phyloP scores from a whole-genome alignment of 1,140 invertebrate species.

The Polypedilum pembai region DNA sequence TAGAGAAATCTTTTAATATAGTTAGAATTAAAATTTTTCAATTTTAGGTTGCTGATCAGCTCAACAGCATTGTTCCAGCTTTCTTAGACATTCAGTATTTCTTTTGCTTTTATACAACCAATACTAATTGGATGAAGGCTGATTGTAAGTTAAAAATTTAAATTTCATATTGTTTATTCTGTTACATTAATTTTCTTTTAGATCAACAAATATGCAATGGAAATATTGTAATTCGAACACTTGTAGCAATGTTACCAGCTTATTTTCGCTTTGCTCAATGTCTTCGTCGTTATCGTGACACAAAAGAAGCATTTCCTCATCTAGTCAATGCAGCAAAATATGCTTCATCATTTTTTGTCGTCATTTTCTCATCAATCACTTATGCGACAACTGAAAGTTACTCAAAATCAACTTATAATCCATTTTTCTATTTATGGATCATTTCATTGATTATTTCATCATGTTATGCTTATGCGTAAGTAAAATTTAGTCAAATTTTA shows the following conservation, averaged over 20 bases:
- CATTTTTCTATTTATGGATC: slow-evolving; percentile 77
- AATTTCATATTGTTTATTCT: not conserved
- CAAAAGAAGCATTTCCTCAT: slow-evolving; percentile 87
- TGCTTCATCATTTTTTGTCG: slow-evolving; percentile 43
- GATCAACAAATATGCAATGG: slow-evolving; percentile 54
- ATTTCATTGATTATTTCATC: slow-evolving; percentile 70
- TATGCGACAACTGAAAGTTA: slow-evolving; percentile 47
- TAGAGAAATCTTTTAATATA: no score
- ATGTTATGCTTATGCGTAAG: slow-evolving; percentile 62
- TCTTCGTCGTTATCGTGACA: slow-evolving; percentile 83
- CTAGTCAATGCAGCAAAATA: slow-evolving; percentile 74
- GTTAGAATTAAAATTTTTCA: not conserved
- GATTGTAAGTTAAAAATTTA: slow-evolving; percentile 43
- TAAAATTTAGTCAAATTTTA: not conserved
- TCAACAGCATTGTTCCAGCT: slow-evolving; percentile 86
- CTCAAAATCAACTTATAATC: slow-evolving; percentile 56
- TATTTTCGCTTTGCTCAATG: slow-evolving; percentile 98
- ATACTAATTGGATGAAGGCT: slow-evolving; percentile 59
- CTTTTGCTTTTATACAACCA: slow-evolving; percentile 70
- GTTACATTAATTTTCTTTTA: slow-evolving; percentile 33
- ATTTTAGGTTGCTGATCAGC: slow-evolving; percentile 78
- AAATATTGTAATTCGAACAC: slow-evolving; percentile 56
- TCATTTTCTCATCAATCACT: slow-evolving; percentile 42
- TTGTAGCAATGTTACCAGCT: slow-evolving; percentile 86
- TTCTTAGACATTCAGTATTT: slow-evolving; percentile 93